Percentiles rank a stretch among this genome's conserved stretches.
These are phyloP conservation scores for Epiblema foenella DNA, from an alignment of 2,888 invertebrate species.

Conservation along the genomic window DNA sequence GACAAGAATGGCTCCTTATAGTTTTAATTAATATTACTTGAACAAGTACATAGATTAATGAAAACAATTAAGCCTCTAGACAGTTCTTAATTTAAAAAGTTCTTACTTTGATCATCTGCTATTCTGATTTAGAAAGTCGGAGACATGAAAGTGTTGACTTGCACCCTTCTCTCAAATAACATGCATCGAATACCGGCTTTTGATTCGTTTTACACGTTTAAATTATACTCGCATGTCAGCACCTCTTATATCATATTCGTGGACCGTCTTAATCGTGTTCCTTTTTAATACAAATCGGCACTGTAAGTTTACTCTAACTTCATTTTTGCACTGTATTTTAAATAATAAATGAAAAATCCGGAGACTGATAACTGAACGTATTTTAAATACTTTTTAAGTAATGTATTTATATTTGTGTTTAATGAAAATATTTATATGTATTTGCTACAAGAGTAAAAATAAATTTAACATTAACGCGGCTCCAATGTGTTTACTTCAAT, in stretches of 20 bases:
- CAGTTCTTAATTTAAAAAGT: background rate
- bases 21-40: background rate
- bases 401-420: slow-evolving; percentile 30
- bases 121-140: background rate
- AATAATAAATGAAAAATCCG: slow-evolving; percentile 22
- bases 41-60: background rate
- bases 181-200: background rate
- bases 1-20: background rate
- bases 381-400: slow-evolving; percentile 31
- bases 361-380: slow-evolving; percentile 37
- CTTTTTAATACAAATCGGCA: slow-evolving; percentile 2
- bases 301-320: background rate
- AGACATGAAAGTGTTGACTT: no score
- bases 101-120: background rate
- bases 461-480: no score
- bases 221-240: background rate
- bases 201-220: background rate
- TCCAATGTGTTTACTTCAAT: no score
- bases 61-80: background rate
- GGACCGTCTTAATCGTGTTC: background rate
- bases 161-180: no score
- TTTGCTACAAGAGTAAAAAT: background rate
- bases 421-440: slow-evolving; percentile 15
- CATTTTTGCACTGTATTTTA: slow-evolving; percentile 8
- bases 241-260: background rate